Conservation (phyloP, 2,113 vertebrate genomes). For the Atherinomorus stipes region DNA sequence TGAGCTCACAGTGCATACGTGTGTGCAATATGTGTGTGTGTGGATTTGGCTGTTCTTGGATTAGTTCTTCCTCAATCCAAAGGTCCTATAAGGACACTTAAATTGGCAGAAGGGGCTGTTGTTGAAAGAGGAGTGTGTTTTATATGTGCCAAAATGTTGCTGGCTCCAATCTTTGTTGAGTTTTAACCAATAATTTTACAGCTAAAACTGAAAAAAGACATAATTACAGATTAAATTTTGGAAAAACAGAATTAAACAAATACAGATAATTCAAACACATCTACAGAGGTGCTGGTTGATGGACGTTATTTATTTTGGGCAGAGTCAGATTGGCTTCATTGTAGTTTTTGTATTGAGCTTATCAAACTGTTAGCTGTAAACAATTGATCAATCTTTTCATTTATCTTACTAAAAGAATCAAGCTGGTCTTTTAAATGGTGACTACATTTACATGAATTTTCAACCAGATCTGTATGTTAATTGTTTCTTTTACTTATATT, state of each 20-base stretch:
- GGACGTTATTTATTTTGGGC: too few species aligned
- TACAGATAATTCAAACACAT: too few species aligned
- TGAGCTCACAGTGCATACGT: slow-evolving; percentile 9
- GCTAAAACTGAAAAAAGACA: background rate
- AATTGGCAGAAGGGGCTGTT: background rate
- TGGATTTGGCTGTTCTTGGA: background rate
- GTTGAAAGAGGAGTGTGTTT: background rate
- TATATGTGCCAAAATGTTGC: slow-evolving; percentile 22
- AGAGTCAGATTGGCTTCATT: too few species aligned
- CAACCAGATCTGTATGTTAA: background rate
- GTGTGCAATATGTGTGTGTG: slow-evolving; percentile 1
- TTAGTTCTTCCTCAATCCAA: background rate
- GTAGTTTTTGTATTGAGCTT: too few species aligned
- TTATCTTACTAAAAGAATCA: background rate
- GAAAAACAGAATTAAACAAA: background rate
- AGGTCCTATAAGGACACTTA: background rate
- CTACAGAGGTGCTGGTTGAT: too few species aligned
- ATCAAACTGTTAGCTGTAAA: background rate
- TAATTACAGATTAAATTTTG: slow-evolving; percentile 10
- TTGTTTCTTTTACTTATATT: background rate
- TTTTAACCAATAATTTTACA: background rate
- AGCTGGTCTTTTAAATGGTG: too few species aligned
- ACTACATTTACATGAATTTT: background rate
- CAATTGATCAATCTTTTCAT: background rate
- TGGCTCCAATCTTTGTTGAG: background rate